These are phyloP conservation scores for Bradypus variegatus DNA, from an alignment of 2,797 vertebrate genomes.

Conservation along the genomic window DNA sequence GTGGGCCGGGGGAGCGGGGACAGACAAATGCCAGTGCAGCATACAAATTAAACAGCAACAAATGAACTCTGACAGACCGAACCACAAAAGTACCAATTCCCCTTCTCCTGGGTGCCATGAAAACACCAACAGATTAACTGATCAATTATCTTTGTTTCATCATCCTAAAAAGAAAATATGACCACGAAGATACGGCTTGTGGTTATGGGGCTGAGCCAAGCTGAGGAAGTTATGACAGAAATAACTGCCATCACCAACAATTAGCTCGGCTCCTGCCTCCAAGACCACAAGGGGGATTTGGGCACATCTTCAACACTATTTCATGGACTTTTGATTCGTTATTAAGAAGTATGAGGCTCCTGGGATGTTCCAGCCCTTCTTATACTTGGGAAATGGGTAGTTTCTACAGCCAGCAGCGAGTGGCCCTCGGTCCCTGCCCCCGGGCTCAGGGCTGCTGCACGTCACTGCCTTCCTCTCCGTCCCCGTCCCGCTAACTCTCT, in stretches of 20 bases:
- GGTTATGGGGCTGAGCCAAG: slow-evolving; percentile 30
- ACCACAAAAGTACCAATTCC: slow-evolving; percentile 33
- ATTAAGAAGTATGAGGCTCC: slow-evolving; percentile 17
- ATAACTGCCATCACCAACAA: background rate
- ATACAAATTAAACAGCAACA: slow-evolving; percentile 18
- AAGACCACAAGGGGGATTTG: background rate
- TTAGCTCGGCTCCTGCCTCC: background rate
- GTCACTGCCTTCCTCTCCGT: background rate
- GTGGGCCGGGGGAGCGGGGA: background rate
- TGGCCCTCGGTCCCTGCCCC: background rate
- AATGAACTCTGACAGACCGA: slow-evolving; percentile 23
- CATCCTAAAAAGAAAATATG: slow-evolving; percentile 47
- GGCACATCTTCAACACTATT: background rate
- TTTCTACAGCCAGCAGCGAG: background rate
- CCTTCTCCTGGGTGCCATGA: slow-evolving; percentile 32
- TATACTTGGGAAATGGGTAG: background rate
- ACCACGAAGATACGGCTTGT: slow-evolving; percentile 9
- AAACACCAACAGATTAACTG: slow-evolving; percentile 41
- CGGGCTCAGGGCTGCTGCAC: background rate
- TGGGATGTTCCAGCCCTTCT: background rate
- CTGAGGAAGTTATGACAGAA: slow-evolving; percentile 42
- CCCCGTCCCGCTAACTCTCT: slow-evolving; percentile 13
- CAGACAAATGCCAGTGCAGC: background rate
- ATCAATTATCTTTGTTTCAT: slow-evolving; percentile 4
- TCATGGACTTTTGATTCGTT: background rate